Base-by-base conservation (phyloP, 2,797 vertebrate genomes). In the Paguma larvata region DNA sequence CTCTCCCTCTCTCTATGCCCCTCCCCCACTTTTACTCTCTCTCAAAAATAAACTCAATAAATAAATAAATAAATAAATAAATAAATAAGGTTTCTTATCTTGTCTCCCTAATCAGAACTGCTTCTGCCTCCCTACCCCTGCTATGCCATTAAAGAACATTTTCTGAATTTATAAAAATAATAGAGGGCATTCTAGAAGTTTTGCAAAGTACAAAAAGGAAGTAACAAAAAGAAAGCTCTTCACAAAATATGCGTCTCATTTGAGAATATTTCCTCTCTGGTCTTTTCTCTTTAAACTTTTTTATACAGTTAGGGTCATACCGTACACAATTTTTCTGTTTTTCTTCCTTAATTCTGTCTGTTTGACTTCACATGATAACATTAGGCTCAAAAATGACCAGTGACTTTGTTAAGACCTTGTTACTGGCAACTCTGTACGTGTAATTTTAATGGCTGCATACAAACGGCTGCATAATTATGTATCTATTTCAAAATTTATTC, bases 401-500 rank as follows among this genome's bases (percentile, higher is more conserved):
- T 3, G 5, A 77, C 27, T 88, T 83, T 56, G 56, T 94, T 84
- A 86, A 84, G 34, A 3, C 30, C 19, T 85, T 91, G 34, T 68
- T 88, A 95, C 82, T 82, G 84, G 80, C 56, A 93, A 94, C 62
- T 91, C 32, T 53, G 18, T 51, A 46, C 6, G 19, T n/a, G 41
- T n/a, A 46, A 77, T 32, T 89, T 84, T 80, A 95, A 94, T 21
- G 32, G 59, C 15, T 38, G 3, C 11, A 73, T 67, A 84, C 94
- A 70, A 95, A 95, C 30, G 34, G 63, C 13, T 70, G 4, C 16
- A 70, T 63, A 89, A 94, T 67, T 83, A 65, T 2, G 65, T 0
- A 82, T 89, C 14, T 84, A 38, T 88, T 48, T 82, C 82, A 85
- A 87, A 96, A 86, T 63, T 70, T 91, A 94, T 48, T 90, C 16